These are phyloP conservation scores for Rhodeus uyekii DNA, from an alignment of 2,797 vertebrate genomes.

Conservation along the genomic window DNA sequence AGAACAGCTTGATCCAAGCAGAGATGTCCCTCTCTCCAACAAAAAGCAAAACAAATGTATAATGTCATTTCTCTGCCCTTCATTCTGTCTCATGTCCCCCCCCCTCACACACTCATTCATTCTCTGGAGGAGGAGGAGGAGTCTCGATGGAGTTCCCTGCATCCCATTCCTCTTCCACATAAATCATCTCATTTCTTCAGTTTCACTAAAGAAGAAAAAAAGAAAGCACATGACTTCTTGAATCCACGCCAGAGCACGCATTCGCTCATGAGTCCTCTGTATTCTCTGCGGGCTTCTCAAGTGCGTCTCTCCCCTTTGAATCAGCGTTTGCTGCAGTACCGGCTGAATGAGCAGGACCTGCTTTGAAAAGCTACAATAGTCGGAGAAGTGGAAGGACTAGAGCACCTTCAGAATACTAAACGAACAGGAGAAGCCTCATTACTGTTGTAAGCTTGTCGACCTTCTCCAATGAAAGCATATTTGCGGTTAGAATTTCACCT, in stretches of 20 bases:
- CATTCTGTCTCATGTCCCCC: slow-evolving; percentile 50
- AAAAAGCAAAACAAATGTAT: slow-evolving; percentile 59
- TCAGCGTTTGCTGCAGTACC: slow-evolving; percentile 49
- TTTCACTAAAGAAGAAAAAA: slow-evolving; percentile 55
- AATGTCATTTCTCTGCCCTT: slow-evolving; percentile 68
- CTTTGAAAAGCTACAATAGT: slow-evolving; percentile 9
- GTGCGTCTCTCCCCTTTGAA: slow-evolving; percentile 32
- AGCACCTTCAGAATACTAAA: background rate
- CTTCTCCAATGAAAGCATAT: background rate
- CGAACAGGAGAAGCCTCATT: background rate
- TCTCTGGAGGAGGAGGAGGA: slow-evolving; percentile 52
- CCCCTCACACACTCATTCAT: slow-evolving; percentile 38
- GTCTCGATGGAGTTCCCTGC: slow-evolving; percentile 26
- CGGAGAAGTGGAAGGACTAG: background rate
- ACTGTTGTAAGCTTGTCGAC: background rate
- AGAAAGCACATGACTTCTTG: slow-evolving; percentile 68
- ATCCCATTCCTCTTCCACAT: slow-evolving; percentile 33
- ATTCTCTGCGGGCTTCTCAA: slow-evolving; percentile 23
- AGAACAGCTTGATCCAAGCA: slow-evolving; percentile 23
- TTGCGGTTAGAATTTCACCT: background rate
- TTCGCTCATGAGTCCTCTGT: slow-evolving; percentile 14
- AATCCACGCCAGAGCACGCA: slow-evolving; percentile 41
- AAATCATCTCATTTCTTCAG: slow-evolving; percentile 51
- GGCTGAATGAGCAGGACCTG: slow-evolving; percentile 38
- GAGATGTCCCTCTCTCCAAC: slow-evolving; percentile 54